Evolutionary conservation across 2,888 invertebrate genomes (phyloP).

Genomic region (Caenorhabditis wallacei): DNA sequence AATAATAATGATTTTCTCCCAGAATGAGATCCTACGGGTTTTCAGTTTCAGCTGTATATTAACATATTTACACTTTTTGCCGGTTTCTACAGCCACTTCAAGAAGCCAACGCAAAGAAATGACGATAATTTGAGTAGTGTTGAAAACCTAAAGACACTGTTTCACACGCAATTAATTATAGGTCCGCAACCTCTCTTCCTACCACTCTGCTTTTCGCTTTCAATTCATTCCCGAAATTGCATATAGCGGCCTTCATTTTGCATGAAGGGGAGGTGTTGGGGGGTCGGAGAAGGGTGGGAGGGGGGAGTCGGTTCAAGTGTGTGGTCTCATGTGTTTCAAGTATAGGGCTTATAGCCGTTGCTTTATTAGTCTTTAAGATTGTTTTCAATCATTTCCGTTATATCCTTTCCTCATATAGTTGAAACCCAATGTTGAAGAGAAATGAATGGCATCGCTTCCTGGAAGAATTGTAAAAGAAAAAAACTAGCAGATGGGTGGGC

Average conservation of each 20-base stretch:
- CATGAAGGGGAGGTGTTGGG: not conserved
- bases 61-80: not conserved
- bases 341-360: conserved; percentile 53
- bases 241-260: conserved; percentile 63
- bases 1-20: too few relatives aligned
- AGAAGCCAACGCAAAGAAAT: not conserved
- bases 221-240: conserved; percentile 62
- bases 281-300: conserved; percentile 17
- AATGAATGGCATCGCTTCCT: not conserved
- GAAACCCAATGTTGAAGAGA: conserved; percentile 6
- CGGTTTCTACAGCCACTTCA: conserved; percentile 6
- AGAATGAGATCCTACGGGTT: not conserved
- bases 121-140: conserved; percentile 54
- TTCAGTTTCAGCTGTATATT: not conserved
- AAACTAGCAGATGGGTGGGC: conserved; percentile 41
- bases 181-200: conserved; percentile 53
- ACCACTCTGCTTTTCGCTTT: conserved; percentile 47
- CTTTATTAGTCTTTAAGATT: conserved; percentile 48
- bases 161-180: conserved; percentile 65
- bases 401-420: conserved; percentile 18
- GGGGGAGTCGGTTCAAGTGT: conserved; percentile 52
- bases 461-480: conserved; percentile 6
- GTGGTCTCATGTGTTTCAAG: conserved; percentile 63
- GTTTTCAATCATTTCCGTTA: conserved; percentile 16
- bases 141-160: conserved; percentile 41